Evolutionary conservation across 1,140 invertebrate genomes (phyloP).

Genomic region (Hypsibius dujardini): DNA sequence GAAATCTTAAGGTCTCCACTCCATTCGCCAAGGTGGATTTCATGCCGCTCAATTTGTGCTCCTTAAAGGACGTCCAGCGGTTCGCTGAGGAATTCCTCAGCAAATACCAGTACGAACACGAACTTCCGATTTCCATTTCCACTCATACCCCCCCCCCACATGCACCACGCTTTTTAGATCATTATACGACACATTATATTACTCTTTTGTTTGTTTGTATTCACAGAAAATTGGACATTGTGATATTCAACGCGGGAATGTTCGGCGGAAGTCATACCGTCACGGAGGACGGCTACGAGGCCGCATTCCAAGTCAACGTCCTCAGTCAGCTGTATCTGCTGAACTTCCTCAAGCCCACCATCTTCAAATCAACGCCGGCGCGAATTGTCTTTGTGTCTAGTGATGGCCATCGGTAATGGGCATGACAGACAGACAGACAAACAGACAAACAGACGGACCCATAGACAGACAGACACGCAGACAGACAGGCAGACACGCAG

Average conservation of each 20-base stretch:
- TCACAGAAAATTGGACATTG: constrained; percentile 53
- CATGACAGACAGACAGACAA: not conserved
- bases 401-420: constrained; percentile 68
- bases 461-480: no score
- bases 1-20: constrained; percentile 41
- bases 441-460: no score
- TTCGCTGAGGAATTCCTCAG: constrained; percentile 48
- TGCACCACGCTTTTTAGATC: not conserved
- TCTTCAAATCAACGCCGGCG: constrained; percentile 54
- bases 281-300: constrained; percentile 70
- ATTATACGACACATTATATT: not conserved
- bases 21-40: constrained; percentile 47
- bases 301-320: constrained; percentile 61
- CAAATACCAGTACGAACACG: constrained; percentile 45
- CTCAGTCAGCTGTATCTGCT: constrained; percentile 64
- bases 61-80: constrained; percentile 50
- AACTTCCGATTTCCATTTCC: constrained; percentile 16
- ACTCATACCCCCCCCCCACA: not conserved
- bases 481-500: no score
- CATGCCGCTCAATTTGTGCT: constrained; percentile 52
- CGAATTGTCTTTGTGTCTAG: constrained; percentile 71
- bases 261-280: constrained; percentile 54
- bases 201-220: not conserved
- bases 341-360: constrained; percentile 46
- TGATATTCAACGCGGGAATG: constrained; percentile 79